phyloP scores from a whole-genome alignment of 2,113 vertebrate species.

The Nannospalax galili region DNA sequence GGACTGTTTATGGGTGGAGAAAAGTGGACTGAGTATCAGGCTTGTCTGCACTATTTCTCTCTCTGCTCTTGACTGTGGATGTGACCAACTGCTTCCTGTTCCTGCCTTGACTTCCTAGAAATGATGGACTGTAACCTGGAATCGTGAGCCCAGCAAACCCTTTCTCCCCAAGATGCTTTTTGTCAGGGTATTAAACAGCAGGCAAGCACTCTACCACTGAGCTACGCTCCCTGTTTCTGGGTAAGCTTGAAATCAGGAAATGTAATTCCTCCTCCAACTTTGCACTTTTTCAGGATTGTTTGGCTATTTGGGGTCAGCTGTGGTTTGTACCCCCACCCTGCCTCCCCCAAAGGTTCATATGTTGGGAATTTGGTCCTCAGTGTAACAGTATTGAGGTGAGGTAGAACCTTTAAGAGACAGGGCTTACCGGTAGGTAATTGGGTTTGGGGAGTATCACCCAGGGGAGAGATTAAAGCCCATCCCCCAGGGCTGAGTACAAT shows the following conservation, averaged over 20 bases:
- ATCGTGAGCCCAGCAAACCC: too few relatives aligned
- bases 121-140: too few relatives aligned
- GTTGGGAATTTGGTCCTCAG: not conserved
- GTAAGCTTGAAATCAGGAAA: not conserved
- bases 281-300: not conserved
- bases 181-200: not conserved
- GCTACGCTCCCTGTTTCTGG: not conserved
- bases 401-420: not conserved
- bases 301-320: not conserved
- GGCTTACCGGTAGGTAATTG: not conserved
- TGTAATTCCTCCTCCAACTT: not conserved
- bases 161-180: not conserved
- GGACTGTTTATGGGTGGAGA: too few relatives aligned
- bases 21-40: accelerated
- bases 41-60: not conserved
- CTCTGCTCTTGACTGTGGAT: not conserved
- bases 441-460: not conserved
- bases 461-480: not conserved
- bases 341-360: not conserved
- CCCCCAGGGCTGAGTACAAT: not conserved
- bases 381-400: not conserved
- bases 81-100: not conserved
- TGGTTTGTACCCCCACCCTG: not conserved
- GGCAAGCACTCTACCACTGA: not conserved
- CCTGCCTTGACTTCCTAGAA: not conserved